Evolutionary conservation across 2,797 vertebrate species (phyloP).

Genomic region (Kryptopterus vitreolus): DNA sequence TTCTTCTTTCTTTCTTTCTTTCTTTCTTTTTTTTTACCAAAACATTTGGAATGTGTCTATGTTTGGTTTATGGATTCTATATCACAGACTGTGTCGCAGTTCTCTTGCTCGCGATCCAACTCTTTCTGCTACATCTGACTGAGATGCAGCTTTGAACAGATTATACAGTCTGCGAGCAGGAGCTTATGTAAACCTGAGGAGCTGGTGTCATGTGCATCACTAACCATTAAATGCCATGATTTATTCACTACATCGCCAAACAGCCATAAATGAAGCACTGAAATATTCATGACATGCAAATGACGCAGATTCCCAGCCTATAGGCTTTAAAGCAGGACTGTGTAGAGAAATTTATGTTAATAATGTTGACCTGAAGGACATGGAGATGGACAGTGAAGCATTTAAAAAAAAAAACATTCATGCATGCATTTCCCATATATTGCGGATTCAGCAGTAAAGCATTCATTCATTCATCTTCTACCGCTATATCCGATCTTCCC

Average conservation of each 20-base stretch:
- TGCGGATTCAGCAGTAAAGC: not conserved
- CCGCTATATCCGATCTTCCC: too few relatives aligned
- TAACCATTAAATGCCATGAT: conserved; percentile 69
- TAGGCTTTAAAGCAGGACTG: conserved; percentile 8
- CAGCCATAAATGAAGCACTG: conserved; percentile 64
- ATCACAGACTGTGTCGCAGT: not conserved
- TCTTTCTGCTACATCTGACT: not conserved
- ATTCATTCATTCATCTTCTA: too few relatives aligned
- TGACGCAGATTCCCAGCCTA: conserved; percentile 5
- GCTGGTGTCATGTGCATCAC: conserved; percentile 61
- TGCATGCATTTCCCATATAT: conserved; percentile 5
- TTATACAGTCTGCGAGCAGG: conserved; percentile 11
- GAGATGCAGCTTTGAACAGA: not conserved
- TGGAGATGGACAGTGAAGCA: too few relatives aligned
- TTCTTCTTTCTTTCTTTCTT: not conserved
- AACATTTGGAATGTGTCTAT: not conserved
- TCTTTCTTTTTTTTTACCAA: not conserved
- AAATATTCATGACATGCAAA: conserved; percentile 62
- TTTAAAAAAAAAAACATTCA: too few relatives aligned
- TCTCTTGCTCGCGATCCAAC: not conserved
- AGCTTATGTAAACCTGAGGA: conserved; percentile 18
- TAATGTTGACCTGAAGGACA: not conserved
- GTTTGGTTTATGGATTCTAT: not conserved
- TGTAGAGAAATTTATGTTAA: conserved; percentile 1
- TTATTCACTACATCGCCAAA: conserved; percentile 71